phyloP scores from a whole-genome alignment of 2,113 vertebrate species.

The Tragelaphus scriptus region DNA sequence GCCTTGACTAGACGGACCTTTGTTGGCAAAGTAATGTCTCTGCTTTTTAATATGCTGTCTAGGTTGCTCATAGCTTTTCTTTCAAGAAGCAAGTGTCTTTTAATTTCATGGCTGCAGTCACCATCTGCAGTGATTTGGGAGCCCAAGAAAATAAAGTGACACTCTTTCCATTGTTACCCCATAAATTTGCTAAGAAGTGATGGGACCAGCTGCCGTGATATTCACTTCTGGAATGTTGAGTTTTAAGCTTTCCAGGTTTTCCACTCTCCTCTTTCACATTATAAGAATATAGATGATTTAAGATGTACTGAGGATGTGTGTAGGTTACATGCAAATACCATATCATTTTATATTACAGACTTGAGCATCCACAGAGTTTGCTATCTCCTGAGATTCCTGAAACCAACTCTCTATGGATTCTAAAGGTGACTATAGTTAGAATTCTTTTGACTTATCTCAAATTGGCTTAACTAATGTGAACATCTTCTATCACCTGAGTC shows the following conservation, averaged over 20 bases:
- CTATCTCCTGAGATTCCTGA: background rate
- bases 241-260: background rate
- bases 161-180: background rate
- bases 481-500: background rate
- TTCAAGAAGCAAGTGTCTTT: background rate
- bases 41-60: background rate
- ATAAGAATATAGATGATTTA: background rate
- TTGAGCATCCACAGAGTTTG: background rate
- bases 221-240: background rate
- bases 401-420: background rate
- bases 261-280: background rate
- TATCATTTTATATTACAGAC: background rate
- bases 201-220: background rate
- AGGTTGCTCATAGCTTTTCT: background rate
- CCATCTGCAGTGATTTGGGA: background rate
- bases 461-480: background rate
- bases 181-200: background rate
- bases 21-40: background rate
- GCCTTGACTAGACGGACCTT: accelerated
- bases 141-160: background rate
- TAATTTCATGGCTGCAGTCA: background rate
- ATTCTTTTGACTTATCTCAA: background rate
- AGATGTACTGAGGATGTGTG: background rate
- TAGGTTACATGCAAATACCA: background rate
- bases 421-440: background rate